These are phyloP conservation scores for Parasteatoda lunata DNA, from an alignment of 2,888 invertebrate species.

Conservation along the genomic window DNA sequence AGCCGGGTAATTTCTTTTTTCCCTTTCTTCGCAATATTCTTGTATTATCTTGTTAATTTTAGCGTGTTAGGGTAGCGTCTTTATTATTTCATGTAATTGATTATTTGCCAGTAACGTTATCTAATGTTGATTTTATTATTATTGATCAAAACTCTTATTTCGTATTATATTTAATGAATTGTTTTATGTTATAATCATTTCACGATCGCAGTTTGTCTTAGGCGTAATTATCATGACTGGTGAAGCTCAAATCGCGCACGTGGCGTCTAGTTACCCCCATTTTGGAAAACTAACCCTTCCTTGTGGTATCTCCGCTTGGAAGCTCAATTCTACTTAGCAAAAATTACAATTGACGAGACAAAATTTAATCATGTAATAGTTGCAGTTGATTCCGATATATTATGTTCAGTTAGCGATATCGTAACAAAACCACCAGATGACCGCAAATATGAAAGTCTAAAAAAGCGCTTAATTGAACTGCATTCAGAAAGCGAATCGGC, in stretches of 20 bases:
- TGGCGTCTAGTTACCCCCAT: conserved; percentile 3
- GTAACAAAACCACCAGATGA: background rate
- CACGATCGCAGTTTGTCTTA: no score
- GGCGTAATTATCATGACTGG: background rate
- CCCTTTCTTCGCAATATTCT: no score
- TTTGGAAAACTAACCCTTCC: conserved; percentile 19
- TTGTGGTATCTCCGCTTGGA: conserved; percentile 1
- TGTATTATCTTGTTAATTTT: no score
- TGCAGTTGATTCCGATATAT: conserved; percentile 20
- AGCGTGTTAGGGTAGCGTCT: no score
- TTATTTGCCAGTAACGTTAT: no score
- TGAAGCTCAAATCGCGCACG: background rate
- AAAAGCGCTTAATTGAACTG: background rate
- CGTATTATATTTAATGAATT: no score
- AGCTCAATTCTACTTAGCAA: background rate
- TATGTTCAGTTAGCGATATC: conserved; percentile 9
- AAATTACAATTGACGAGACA: conserved; percentile 1
- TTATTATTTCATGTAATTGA: no score
- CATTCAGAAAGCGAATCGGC: conserved; percentile 6
- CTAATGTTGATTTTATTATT: no score
- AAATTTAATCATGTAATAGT: conserved; percentile 21
- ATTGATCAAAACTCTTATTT: no score
- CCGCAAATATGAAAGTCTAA: background rate
- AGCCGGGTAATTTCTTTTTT: no score
- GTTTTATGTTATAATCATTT: no score